Percentiles rank a stretch among this genome's conserved stretches.
These are phyloP conservation scores for Trinectes maculatus DNA, from an alignment of 2,113 vertebrate species.

Conservation along the genomic window DNA sequence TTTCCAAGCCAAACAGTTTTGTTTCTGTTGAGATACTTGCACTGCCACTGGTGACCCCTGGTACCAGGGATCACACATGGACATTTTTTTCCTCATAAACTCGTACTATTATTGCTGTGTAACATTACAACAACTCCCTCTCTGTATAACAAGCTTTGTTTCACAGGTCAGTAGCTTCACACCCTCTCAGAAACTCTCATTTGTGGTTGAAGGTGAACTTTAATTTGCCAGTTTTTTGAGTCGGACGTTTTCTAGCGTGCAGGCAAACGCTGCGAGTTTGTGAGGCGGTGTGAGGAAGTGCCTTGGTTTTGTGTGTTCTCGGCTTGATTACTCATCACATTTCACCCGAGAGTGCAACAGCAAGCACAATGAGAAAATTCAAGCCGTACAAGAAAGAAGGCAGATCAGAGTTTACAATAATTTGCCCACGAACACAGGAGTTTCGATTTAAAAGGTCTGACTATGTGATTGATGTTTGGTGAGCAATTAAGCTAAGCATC, in stretches of 20 bases:
- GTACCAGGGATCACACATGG: too few relatives aligned
- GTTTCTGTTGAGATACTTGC: constrained; percentile 13
- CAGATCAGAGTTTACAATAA: constrained; percentile 51
- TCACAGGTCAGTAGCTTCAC: background rate
- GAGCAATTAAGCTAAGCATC: too few relatives aligned
- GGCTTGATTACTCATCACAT: constrained; percentile 77
- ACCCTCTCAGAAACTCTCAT: background rate
- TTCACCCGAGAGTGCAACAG: constrained; percentile 57
- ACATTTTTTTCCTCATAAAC: too few relatives aligned
- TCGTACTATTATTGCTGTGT: too few relatives aligned
- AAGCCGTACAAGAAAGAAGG: constrained; percentile 50
- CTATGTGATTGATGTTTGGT: too few relatives aligned
- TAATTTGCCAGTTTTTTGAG: background rate
- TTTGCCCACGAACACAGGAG: too few relatives aligned
- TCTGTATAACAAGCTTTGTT: too few relatives aligned
- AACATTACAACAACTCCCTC: too few relatives aligned
- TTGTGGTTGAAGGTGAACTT: constrained; percentile 5
- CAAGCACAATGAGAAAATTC: constrained; percentile 48
- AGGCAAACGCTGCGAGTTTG: background rate
- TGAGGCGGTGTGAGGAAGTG: constrained; percentile 50
- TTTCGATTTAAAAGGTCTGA: too few relatives aligned
- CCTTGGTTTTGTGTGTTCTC: constrained; percentile 34
- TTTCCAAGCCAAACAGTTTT: constrained; percentile 17
- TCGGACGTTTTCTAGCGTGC: constrained; percentile 7
- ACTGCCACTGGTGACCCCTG: background rate